A percentile compares a stretch with the other conserved stretches of the same genome.
Evolutionary conservation across 2,113 vertebrate genomes (phyloP).

Genomic region (Chascanopsetta lugubris): DNA sequence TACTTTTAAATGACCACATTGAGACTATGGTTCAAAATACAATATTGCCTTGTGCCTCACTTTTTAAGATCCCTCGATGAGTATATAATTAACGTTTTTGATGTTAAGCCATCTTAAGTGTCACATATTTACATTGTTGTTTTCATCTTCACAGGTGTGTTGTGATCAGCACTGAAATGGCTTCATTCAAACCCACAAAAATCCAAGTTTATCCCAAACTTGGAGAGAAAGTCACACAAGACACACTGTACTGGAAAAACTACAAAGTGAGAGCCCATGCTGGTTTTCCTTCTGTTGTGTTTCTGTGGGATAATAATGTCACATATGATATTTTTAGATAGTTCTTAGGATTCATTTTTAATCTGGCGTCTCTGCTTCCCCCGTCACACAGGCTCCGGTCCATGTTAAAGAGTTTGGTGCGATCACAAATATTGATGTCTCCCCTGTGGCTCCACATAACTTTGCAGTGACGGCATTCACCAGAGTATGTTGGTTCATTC

Average conservation of each 20-base stretch:
- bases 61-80: background rate
- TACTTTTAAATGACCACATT: too few species aligned
- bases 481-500: conserved; percentile 85
- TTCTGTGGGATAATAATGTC: background rate
- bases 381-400: conserved; percentile 84
- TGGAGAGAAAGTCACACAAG: conserved; percentile 92
- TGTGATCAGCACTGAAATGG: conserved; percentile 76
- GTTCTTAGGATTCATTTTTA: background rate
- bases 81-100: background rate
- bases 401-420: conserved; percentile 98
- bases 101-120: background rate
- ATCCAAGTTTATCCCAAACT: conserved; percentile 87
- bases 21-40: too few species aligned
- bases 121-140: background rate
- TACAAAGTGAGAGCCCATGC: conserved; percentile 83
- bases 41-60: background rate
- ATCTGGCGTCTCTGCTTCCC: background rate
- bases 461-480: conserved; percentile 96
- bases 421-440: conserved; percentile 90
- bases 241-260: conserved; percentile 94
- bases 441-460: conserved; percentile 86
- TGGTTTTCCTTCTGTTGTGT: background rate
- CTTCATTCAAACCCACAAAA: conserved; percentile 88
- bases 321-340: too few species aligned
- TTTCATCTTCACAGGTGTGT: background rate